Evolutionary conservation across 2,888 invertebrate genomes (phyloP), one percentile per base, ranked within the genome.

Genomic region (Andrena camellia): DNA sequence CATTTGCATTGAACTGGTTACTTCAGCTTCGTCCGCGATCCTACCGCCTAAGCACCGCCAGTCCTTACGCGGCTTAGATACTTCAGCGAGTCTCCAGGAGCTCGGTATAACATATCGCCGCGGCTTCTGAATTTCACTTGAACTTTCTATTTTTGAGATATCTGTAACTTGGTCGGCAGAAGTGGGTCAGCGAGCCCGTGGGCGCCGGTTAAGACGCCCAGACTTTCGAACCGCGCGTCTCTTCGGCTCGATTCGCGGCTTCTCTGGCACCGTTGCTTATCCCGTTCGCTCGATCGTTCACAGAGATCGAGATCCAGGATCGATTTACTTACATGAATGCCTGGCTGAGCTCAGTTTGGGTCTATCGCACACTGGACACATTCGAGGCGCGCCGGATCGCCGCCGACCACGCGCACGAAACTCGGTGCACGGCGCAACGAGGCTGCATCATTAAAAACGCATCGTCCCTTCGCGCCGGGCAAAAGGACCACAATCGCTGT

Each of bases 281-380:
- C 26, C 23, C 23, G 54, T 3, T 31, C 20, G 35, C 63, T 63
- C 54, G 33, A 57, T 62, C 42, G 71, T 29, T 17, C 35, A 7
- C 20, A 31, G 70, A 54, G 80, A 81, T 81, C 80, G 79, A 69
- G 81, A 79, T 79, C 79, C 64, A 70, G 70, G 69, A 73, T 73
- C 83, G 73, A 84, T 91, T 80, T 92, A 93, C 92, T 91, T 91
- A 92, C 91, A 92, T 91, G 91, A 26, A 91, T 91, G 90, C 90
- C 90, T 91, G 85, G 90, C 89, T 91, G 91, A 92, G 93, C 92
- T 93, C 93, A 89, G 86, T 91, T 90, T 92, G 92, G 93, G 93
- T 93, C 89, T 93, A 93, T 93, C 93, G 92, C 93, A 93, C 91
- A 92, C 91, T 93, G 92, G 92, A 88, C 88, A 88, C 88, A 88